phyloP scores from a whole-genome alignment of 1,140 invertebrate genomes.

The Caenorhabditis elegans region DNA sequence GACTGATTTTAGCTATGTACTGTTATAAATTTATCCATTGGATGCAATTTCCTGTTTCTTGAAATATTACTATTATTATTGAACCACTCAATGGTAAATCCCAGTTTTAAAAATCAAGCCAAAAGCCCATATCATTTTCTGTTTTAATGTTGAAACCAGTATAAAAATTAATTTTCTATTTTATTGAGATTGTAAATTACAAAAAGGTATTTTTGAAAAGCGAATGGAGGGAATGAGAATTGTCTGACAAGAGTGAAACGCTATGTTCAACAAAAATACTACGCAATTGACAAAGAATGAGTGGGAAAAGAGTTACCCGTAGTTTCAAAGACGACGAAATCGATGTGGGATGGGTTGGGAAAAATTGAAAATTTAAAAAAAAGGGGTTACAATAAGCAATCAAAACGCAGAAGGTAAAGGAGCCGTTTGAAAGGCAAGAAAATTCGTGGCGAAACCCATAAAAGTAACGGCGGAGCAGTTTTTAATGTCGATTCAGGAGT shows the following conservation, averaged over 20 bases:
- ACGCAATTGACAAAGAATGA: neutral
- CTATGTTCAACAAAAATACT: neutral
- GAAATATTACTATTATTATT: too few relatives aligned
- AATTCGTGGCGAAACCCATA: neutral
- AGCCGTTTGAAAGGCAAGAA: constrained; percentile 21
- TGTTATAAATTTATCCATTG: too few relatives aligned
- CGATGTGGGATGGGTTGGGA: neutral
- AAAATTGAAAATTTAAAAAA: neutral
- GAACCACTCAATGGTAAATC: too few relatives aligned
- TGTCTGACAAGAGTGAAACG: neutral
- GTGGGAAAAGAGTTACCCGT: neutral
- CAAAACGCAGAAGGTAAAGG: neutral
- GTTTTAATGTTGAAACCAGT: too few relatives aligned
- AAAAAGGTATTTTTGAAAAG: neutral
- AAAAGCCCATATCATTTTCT: too few relatives aligned
- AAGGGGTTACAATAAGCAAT: too few relatives aligned
- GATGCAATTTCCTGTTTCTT: too few relatives aligned
- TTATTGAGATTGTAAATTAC: neutral
- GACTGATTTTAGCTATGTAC: too few relatives aligned
- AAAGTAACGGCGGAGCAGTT: neutral
- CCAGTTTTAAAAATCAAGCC: too few relatives aligned
- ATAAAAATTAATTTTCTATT: neutral
- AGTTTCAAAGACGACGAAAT: constrained; percentile 2
- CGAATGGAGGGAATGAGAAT: constrained; percentile 10
- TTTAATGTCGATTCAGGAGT: neutral